phyloP scores from a whole-genome alignment of 2,888 invertebrate genomes.

The Brachypterus glaber region DNA sequence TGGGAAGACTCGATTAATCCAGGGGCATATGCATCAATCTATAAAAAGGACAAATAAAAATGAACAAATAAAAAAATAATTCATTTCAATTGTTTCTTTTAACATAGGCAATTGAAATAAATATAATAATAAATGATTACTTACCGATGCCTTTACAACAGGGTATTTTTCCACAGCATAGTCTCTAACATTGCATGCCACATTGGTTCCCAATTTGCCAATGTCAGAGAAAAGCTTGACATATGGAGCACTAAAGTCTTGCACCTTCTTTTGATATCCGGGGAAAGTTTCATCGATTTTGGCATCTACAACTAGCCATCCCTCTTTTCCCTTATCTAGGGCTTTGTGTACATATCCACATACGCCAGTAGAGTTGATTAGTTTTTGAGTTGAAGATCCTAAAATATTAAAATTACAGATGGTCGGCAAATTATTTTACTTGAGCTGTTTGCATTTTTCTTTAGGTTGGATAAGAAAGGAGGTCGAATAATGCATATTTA shows the following conservation, averaged over 20 bases:
- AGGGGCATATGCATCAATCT: constrained; percentile 65
- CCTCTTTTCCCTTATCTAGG: constrained; percentile 51
- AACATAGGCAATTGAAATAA: no score
- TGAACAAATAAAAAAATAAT: no score
- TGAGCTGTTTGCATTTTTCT: no score
- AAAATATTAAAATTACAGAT: no score
- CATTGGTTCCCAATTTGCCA: constrained; percentile 46
- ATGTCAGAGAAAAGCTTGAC: constrained; percentile 51
- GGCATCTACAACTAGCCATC: constrained; percentile 53
- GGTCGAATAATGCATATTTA: no score
- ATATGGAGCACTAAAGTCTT: constrained; percentile 52
- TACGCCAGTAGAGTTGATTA: no score
- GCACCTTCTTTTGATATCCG: constrained; percentile 50
- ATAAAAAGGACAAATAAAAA: constrained; percentile 21
- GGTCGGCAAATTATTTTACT: no score
- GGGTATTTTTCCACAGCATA: constrained; percentile 39
- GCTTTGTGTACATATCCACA: constrained; percentile 54
- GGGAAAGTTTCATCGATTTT: constrained; percentile 62
- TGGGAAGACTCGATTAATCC: constrained; percentile 58
- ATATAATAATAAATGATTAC: no score
- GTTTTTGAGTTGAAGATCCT: not conserved
- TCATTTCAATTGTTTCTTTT: no score
- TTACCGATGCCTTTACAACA: constrained; percentile 44
- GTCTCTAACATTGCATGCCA: constrained; percentile 29
- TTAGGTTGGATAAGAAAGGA: not conserved